Percentiles rank a stretch among this genome's conserved stretches.
Evolutionary conservation across 2,113 vertebrate species (phyloP).

Genomic region (Girardinichthys multiradiatus): DNA sequence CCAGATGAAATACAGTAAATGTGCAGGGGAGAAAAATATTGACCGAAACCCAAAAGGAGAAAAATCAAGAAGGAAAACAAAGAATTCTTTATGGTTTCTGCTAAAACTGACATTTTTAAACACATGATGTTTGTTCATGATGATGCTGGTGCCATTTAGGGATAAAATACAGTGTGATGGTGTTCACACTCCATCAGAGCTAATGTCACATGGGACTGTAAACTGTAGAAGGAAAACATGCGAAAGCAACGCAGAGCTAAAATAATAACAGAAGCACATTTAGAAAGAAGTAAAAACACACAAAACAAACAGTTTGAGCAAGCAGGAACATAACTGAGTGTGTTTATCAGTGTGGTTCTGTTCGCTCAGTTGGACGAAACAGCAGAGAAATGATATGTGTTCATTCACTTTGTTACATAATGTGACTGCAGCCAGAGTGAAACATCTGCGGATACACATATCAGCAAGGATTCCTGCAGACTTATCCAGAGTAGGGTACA

Average conservation of each 20-base stretch:
- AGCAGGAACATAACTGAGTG: background rate
- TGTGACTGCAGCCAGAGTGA: conserved; percentile 28
- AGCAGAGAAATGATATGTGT: conserved; percentile 14
- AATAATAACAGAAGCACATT: conserved; percentile 5
- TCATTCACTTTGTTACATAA: conserved; percentile 56
- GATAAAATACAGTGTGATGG: conserved; percentile 34
- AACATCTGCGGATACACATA: background rate
- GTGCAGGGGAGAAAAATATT: background rate
- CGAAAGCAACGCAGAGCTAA: conserved; percentile 7
- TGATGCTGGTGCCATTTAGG: conserved; percentile 21
- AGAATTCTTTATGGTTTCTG: conserved; percentile 24
- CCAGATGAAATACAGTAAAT: conserved; percentile 21
- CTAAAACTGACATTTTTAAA: conserved; percentile 13
- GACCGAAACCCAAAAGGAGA: conserved; percentile 20
- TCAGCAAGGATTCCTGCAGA: conserved; percentile 22
- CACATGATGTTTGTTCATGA: conserved; percentile 26
- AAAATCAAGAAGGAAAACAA: conserved; percentile 27
- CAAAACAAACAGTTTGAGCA: background rate
- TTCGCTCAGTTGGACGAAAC: conserved; percentile 3
- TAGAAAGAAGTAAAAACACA: background rate
- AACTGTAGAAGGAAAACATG: conserved; percentile 21
- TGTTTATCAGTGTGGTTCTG: conserved; percentile 19
- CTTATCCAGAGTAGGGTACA: conserved; percentile 7
- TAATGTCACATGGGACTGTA: conserved; percentile 7
- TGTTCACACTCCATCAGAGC: conserved; percentile 52